Conservation (phyloP, 2,888 invertebrate species). For the Octodonta nipae region DNA sequence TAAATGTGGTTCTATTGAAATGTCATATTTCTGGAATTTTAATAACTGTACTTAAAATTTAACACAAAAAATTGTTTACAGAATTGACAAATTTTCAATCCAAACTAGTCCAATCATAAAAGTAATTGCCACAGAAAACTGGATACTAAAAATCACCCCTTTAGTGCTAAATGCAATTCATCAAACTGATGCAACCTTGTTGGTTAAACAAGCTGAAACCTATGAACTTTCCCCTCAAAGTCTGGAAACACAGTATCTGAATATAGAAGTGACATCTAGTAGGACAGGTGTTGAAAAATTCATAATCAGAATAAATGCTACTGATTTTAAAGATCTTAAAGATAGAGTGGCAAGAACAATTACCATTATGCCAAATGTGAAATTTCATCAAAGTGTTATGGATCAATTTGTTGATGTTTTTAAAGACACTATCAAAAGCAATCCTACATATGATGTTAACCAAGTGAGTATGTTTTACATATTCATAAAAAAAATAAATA, state of each 20-base stretch:
- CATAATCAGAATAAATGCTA: constrained; percentile 60
- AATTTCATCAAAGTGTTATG: constrained; percentile 61
- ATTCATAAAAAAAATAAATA: too few species aligned
- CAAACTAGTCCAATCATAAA: constrained; percentile 54
- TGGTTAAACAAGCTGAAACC: constrained; percentile 61
- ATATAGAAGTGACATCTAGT: constrained; percentile 59
- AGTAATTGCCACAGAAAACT: constrained; percentile 68
- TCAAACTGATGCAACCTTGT: constrained; percentile 64
- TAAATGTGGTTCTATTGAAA: neutral
- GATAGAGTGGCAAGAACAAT: constrained; percentile 57
- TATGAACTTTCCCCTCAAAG: constrained; percentile 54
- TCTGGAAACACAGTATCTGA: constrained; percentile 69
- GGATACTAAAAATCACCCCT: constrained; percentile 72
- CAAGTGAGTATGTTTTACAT: constrained; percentile 14
- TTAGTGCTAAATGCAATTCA: constrained; percentile 62
- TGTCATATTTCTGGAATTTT: neutral
- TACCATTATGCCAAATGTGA: constrained; percentile 52
- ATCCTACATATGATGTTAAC: constrained; percentile 44
- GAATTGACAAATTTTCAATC: constrained; percentile 59
- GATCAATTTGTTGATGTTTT: constrained; percentile 79
- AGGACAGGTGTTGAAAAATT: constrained; percentile 48
- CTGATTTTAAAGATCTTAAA: constrained; percentile 65
- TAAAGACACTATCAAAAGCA: constrained; percentile 56
- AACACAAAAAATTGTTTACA: constrained; percentile 32
- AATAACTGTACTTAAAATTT: constrained; percentile 5